Conservation (phyloP, 2,113 vertebrate species). For the Xiphorhynchus elegans region DNA sequence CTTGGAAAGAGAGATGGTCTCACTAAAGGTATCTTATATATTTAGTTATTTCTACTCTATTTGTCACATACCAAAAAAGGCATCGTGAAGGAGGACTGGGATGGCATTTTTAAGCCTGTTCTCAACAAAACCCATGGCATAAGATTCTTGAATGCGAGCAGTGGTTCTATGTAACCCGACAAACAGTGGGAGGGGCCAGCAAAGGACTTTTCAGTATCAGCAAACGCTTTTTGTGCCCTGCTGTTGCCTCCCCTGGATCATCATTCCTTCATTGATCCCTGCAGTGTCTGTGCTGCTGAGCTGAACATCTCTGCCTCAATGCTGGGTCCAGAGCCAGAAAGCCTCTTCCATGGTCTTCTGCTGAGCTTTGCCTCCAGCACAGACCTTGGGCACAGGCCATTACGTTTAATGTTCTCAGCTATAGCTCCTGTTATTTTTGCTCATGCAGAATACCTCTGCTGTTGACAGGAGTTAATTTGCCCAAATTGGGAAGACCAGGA, state of each 20-base stretch:
- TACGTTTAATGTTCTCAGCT: background rate
- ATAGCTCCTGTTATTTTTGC: background rate
- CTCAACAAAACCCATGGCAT: background rate
- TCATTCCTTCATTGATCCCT: background rate
- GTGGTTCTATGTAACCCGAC: background rate
- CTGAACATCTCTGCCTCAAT: background rate
- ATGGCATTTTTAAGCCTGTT: background rate
- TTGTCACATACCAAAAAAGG: background rate
- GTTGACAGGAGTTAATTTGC: background rate
- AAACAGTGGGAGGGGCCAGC: background rate
- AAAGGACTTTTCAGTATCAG: background rate
- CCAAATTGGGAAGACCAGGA: background rate
- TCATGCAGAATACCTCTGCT: background rate
- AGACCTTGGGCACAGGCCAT: background rate
- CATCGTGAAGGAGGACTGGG: background rate
- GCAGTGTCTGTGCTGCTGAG: background rate
- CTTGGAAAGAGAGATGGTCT: background rate
- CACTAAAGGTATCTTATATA: background rate
- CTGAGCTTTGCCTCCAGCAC: background rate
- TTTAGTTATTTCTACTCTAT: background rate
- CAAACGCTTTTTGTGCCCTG: accelerated
- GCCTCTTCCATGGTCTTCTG: background rate
- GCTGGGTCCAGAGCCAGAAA: background rate
- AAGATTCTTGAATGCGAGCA: background rate
- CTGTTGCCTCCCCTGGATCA: background rate